Percentiles rank a stretch among this genome's conserved stretches.
These are phyloP conservation scores for Metaphire vulgaris DNA, from an alignment of 1,140 invertebrate species.

Conservation along the genomic window DNA sequence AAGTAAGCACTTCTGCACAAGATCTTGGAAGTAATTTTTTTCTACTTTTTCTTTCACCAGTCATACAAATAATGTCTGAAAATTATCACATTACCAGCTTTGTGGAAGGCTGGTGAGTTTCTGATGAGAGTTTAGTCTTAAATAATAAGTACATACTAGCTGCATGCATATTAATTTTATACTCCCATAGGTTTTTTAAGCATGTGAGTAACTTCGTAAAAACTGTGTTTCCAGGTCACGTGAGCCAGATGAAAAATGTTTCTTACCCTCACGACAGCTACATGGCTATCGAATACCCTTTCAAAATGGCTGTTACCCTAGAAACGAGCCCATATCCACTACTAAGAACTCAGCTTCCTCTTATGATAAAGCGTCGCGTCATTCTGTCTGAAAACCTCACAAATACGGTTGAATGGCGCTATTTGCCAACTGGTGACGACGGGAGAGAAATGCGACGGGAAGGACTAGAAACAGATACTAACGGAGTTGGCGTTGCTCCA, in stretches of 20 bases:
- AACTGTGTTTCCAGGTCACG: no score
- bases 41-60: no score
- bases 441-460: neutral
- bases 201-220: no score
- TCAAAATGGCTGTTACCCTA: conserved; percentile 49
- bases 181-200: no score
- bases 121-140: no score
- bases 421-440: neutral
- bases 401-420: neutral
- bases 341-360: conserved; percentile 64
- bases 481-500: neutral
- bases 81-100: no score
- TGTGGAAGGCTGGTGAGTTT: no score
- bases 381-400: conserved; percentile 52
- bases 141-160: no score
- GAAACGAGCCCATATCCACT: conserved; percentile 72
- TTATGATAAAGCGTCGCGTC: conserved; percentile 86
- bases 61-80: no score
- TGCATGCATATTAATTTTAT: no score
- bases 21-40: no score
- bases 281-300: conserved; percentile 52
- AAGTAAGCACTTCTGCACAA: no score
- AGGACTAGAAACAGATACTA: neutral
- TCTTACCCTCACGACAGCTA: conserved; percentile 52
- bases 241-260: conserved; percentile 45